Percentiles rank a stretch among this genome's conserved stretches.
Conservation (phyloP, 2,113 vertebrate species). For the Ctenomys sociabilis region DNA sequence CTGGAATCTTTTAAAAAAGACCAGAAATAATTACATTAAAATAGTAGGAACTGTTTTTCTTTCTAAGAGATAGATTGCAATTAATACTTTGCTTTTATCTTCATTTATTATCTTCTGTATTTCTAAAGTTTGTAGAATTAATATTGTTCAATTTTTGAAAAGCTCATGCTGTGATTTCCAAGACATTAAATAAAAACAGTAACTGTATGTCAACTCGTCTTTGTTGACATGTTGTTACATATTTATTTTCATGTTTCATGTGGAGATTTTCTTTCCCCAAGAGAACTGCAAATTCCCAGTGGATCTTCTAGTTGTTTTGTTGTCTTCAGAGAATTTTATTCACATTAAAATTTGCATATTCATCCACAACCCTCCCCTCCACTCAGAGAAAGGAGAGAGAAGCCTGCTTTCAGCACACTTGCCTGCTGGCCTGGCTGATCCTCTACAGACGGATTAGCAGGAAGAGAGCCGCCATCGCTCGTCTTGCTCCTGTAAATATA, state of each 20-base stretch:
- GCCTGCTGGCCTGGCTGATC: not conserved
- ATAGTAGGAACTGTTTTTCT: not conserved
- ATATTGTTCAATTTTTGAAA: not conserved
- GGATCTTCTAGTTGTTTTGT: not conserved
- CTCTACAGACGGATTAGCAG: not conserved
- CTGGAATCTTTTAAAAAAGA: not conserved
- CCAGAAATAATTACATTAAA: not conserved
- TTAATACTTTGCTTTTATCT: not conserved
- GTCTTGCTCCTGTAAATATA: not conserved
- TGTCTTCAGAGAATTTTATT: conserved; percentile 22
- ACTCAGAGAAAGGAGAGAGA: not conserved
- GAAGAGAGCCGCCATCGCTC: too few species aligned
- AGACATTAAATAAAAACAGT: conserved; percentile 17
- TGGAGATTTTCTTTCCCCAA: conserved; percentile 50
- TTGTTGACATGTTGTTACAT: not conserved
- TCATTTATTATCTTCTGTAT: not conserved
- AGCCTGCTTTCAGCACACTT: not conserved
- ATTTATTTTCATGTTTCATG: conserved; percentile 52
- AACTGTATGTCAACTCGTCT: not conserved
- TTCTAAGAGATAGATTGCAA: not conserved
- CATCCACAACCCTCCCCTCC: not conserved
- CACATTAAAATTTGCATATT: not conserved
- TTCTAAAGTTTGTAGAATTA: not conserved
- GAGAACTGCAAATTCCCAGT: not conserved
- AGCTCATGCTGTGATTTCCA: not conserved